phyloP scores from a whole-genome alignment of 2,888 invertebrate genomes.

The Drosophila emarginata region DNA sequence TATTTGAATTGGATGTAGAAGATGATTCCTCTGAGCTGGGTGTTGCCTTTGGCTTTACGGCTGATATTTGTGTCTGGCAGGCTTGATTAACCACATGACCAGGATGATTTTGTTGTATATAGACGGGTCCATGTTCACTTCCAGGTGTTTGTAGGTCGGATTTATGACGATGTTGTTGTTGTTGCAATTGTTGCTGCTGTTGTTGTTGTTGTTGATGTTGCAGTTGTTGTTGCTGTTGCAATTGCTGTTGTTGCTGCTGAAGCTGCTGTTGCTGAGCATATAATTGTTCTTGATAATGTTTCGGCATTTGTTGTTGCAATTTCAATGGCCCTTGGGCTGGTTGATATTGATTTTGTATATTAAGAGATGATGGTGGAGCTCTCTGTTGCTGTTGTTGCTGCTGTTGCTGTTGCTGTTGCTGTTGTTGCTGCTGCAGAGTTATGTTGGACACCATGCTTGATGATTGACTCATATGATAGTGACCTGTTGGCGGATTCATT shows the following conservation, averaged over 20 bases:
- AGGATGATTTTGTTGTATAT: conserved; percentile 83
- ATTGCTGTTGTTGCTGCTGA: conserved; percentile 62
- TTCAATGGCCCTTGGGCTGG: conserved; percentile 81
- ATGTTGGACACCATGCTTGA: conserved; percentile 79
- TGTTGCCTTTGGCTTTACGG: conserved; percentile 77
- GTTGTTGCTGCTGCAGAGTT: conserved; percentile 70
- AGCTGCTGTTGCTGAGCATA: conserved; percentile 66
- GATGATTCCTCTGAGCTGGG: conserved; percentile 81
- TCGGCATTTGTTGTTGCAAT: conserved; percentile 66
- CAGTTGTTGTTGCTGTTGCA: conserved; percentile 80
- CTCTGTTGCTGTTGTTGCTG: conserved; percentile 63
- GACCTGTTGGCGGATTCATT: conserved; percentile 84
- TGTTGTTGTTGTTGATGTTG: conserved; percentile 81
- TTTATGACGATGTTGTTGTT: conserved; percentile 76
- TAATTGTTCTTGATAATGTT: conserved; percentile 70
- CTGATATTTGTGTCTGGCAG: conserved; percentile 82
- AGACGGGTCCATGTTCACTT: conserved; percentile 81
- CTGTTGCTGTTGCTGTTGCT: conserved; percentile 57
- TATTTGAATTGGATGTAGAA: conserved; percentile 60
- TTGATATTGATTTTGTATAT: conserved; percentile 81
- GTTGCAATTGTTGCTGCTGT: conserved; percentile 39
- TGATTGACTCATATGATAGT: conserved; percentile 81
- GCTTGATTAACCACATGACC: conserved; percentile 82
- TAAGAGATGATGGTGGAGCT: conserved; percentile 81
- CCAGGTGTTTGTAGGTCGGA: conserved; percentile 76